phyloP scores from a whole-genome alignment of 2,113 vertebrate genomes.

The Tetrao urogallus region DNA sequence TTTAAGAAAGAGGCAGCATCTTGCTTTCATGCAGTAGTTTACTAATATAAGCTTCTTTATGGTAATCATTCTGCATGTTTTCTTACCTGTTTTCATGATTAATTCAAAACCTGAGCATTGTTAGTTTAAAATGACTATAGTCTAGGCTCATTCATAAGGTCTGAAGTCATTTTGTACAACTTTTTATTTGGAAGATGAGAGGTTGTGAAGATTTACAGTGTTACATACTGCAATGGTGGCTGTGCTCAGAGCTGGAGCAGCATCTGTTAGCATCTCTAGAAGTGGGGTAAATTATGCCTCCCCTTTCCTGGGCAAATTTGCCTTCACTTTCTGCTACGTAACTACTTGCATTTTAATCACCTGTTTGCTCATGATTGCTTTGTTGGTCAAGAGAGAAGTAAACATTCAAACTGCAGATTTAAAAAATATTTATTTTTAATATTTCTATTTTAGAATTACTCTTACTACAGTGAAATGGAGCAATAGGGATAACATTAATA shows the following conservation, averaged over 20 bases:
- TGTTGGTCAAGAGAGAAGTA: not conserved
- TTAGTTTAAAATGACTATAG: slow-evolving; percentile 11
- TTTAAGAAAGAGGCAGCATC: not conserved
- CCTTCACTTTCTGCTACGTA: not conserved
- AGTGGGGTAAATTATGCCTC: not conserved
- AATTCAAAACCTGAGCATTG: slow-evolving; percentile 16
- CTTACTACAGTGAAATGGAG: not conserved
- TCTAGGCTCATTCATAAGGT: slow-evolving; percentile 1
- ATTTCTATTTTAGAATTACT: not conserved
- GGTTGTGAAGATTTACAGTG: slow-evolving; percentile 27
- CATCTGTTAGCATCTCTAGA: not conserved
- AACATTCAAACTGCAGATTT: not conserved
- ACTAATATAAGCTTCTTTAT: not conserved
- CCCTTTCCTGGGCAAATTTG: not conserved
- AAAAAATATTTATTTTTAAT: not conserved
- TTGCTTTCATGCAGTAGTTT: not conserved
- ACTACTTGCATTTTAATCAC: not conserved
- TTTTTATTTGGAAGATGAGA: slow-evolving; percentile 11
- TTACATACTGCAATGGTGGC: not conserved
- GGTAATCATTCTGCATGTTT: not conserved
- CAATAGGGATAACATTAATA: not conserved
- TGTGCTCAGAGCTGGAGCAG: not conserved
- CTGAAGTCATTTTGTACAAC: slow-evolving; percentile 11
- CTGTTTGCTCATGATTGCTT: not conserved
- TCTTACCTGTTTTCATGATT: slow-evolving; percentile 1